These are phyloP conservation scores for Acrocera orbiculus DNA, from an alignment of 2,888 invertebrate species.

Conservation along the genomic window DNA sequence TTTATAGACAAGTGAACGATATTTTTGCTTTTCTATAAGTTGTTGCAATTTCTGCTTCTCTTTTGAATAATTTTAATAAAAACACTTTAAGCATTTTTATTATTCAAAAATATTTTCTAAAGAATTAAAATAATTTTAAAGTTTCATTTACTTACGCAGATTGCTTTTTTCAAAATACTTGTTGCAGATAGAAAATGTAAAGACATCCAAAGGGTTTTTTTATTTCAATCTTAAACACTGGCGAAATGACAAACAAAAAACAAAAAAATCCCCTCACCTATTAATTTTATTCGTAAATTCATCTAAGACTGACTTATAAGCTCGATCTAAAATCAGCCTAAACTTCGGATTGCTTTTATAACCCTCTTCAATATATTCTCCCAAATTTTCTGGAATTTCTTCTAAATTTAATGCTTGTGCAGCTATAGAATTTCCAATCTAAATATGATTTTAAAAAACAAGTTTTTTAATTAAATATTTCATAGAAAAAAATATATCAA, in stretches of 20 bases:
- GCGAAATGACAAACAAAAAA: no score
- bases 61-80: no score
- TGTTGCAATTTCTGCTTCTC: neutral
- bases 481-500: neutral
- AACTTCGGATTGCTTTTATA: slow-evolving; percentile 57
- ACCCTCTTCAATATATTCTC: slow-evolving; percentile 49
- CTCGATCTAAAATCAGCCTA: slow-evolving; percentile 61
- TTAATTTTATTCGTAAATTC: slow-evolving; percentile 80
- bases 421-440: slow-evolving; percentile 44
- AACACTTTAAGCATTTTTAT: no score
- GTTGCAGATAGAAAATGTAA: no score
- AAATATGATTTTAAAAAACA: slow-evolving; percentile 4
- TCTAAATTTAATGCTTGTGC: slow-evolving; percentile 53
- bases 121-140: no score
- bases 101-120: no score
- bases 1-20: no score
- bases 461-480: neutral
- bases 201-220: no score
- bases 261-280: slow-evolving; percentile 44
- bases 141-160: no score
- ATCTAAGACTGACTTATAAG: slow-evolving; percentile 66
- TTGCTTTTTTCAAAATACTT: no score
- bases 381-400: slow-evolving; percentile 39
- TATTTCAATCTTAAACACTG: no score
- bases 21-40: neutral